Evolutionary conservation across 2,797 vertebrate genomes (phyloP), one percentile per base, ranked within the genome.

Genomic region (Morelia viridis): DNA sequence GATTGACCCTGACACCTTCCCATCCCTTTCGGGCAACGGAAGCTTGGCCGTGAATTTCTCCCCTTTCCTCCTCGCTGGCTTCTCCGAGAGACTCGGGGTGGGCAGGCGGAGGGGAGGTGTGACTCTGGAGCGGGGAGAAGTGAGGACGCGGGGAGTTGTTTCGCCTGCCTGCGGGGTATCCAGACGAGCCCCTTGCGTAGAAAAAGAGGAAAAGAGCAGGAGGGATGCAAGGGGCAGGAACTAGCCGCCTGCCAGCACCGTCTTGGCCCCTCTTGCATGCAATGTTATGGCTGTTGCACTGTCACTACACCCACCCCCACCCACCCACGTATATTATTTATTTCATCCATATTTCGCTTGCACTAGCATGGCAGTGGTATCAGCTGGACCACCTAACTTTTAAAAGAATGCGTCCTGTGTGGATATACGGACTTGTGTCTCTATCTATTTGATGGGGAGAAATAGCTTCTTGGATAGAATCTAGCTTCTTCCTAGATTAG

Each of bases 321-420:
- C 57, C 12, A 10, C 0, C 41, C 68, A 62, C 15, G 85, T 28
- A 1, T 15, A 0, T 7, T 3, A 60, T 24, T 56, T 15, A 2
- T 2, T 2, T 15, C 41, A 5, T 1, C 24, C 46, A 7, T 7
- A 53, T 1, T 26, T 22, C 41, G 12, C 41, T 31, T 46, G 53
- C 35, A 26, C 57, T 10, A 6, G 85, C 35, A 17, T 6, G 24
- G 4, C n/a, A 53, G 46, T 28, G 86, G 22, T 35, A 2, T 19
- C 91, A 0, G 87, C 31, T 17, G 15, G 24, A 46, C n/a, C 6
- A 76, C 0, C 41, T 31, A 5, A 87, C 24, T 76, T 76, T 12
- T 0, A 0, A 1, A 65, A 3, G 41, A 83, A 80, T 10, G 46
- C 9, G 61, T 15, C n/a, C 10, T 89, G 13, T 35, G n/a, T n/a